These are phyloP conservation scores for Sebastes kiyomatsui DNA, from an alignment of 2,797 vertebrate genomes.

Conservation along the genomic window DNA sequence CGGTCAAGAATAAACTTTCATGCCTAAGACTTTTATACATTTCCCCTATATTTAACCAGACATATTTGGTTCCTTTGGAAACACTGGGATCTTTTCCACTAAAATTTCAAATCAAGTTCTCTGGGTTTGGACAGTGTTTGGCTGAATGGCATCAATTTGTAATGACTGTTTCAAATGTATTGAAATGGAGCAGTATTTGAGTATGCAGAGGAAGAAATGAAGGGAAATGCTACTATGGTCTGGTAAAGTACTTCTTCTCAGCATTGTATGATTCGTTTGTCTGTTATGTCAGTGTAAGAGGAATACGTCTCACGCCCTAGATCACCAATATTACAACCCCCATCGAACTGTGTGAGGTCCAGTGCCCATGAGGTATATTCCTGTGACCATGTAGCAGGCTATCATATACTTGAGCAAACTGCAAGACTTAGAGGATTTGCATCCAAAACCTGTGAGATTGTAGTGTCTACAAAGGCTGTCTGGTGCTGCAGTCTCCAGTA, in stretches of 20 bases:
- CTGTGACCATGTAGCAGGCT: background rate
- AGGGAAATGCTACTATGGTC: background rate
- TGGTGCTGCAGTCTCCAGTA: slow-evolving; percentile 52
- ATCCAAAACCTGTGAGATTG: background rate
- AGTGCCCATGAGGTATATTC: background rate
- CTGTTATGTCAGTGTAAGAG: background rate
- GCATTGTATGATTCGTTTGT: background rate
- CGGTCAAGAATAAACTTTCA: background rate
- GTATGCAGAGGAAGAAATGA: background rate
- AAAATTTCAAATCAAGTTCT: background rate
- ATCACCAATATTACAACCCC: background rate
- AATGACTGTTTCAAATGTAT: background rate
- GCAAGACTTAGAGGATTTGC: background rate
- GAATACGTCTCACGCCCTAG: background rate
- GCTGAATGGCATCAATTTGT: background rate
- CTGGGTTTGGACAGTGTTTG: background rate
- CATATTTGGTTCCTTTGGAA: background rate
- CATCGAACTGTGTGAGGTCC: background rate
- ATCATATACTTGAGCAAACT: background rate
- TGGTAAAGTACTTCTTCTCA: background rate
- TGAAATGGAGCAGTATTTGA: background rate
- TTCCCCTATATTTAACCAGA: background rate
- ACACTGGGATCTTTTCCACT: too few relatives aligned
- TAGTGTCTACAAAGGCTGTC: background rate
- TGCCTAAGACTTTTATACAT: background rate